phyloP scores from a whole-genome alignment of 2,888 invertebrate species.

The Rhorus exstirpatorius region DNA sequence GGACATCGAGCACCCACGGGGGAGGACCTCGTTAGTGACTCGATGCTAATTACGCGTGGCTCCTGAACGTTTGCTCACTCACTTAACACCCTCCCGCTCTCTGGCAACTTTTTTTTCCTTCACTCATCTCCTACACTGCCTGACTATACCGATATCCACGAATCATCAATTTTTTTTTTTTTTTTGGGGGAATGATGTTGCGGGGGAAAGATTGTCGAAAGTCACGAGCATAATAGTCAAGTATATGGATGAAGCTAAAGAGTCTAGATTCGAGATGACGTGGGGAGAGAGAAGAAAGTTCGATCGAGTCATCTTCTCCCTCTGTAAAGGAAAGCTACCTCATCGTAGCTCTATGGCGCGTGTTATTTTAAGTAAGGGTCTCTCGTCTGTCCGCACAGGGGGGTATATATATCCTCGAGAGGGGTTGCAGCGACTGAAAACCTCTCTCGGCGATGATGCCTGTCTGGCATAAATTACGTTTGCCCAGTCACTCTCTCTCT shows the following conservation, averaged over 20 bases:
- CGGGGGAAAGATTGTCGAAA: constrained; percentile 3
- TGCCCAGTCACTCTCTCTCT: constrained; percentile 76
- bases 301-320: constrained; percentile 84
- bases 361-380: constrained; percentile 82
- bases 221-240: neutral
- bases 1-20: constrained; percentile 35
- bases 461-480: constrained; percentile 74
- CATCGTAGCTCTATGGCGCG: constrained; percentile 71
- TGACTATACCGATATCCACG: constrained; percentile 7
- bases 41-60: constrained; percentile 81
- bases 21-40: constrained; percentile 81
- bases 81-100: constrained; percentile 80
- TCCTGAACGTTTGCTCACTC: constrained; percentile 79
- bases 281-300: constrained; percentile 77
- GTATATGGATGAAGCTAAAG: neutral
- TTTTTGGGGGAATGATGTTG: neutral
- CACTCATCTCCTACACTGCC: neutral
- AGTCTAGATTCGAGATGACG: constrained; percentile 70
- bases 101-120: constrained; percentile 21
- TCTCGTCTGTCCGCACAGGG: constrained; percentile 43
- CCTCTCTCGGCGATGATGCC: constrained; percentile 61
- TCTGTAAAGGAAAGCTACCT: constrained; percentile 82
- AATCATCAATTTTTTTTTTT: constrained; percentile 1
- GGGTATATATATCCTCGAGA: constrained; percentile 70
- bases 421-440: constrained; percentile 76